A percentile compares a stretch with the other conserved stretches of the same genome.
Evolutionary conservation across 2,797 vertebrate genomes (phyloP).

Genomic region (Carduelis carduelis): DNA sequence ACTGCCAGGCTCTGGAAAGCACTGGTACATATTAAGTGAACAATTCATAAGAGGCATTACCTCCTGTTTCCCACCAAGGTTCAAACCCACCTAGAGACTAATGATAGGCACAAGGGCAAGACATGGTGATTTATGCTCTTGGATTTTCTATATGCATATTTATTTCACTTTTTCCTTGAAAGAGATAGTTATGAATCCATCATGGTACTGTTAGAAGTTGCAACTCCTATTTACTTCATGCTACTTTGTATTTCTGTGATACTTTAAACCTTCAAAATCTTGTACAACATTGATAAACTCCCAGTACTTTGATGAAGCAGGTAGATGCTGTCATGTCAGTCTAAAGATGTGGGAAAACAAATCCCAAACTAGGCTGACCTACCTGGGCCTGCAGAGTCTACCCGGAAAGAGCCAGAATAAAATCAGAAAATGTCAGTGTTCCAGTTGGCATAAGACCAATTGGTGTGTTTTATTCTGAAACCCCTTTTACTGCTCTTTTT

Average conservation of each 20-base stretch:
- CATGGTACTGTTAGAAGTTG: background rate
- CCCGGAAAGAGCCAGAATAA: background rate
- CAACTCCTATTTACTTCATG: background rate
- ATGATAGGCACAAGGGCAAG: background rate
- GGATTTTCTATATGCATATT: background rate
- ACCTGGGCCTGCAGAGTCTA: background rate
- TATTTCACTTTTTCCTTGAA: background rate
- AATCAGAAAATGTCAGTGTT: background rate
- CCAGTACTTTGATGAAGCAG: background rate
- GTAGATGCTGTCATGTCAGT: background rate
- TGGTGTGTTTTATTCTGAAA: background rate
- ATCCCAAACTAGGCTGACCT: background rate
- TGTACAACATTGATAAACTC: background rate
- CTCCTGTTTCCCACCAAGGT: background rate
- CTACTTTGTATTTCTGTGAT: background rate
- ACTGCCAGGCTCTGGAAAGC: rapidly evolving
- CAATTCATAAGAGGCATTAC: background rate
- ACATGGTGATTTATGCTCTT: background rate
- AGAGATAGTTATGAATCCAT: background rate
- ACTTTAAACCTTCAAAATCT: background rate
- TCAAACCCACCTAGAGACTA: background rate
- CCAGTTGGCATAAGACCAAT: background rate
- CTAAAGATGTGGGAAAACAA: background rate
- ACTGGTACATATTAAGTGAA: background rate
- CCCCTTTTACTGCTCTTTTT: background rate